Evolutionary conservation across 2,113 vertebrate genomes (phyloP), one percentile per base, ranked within the genome.

Genomic region (Oriolus oriolus): DNA sequence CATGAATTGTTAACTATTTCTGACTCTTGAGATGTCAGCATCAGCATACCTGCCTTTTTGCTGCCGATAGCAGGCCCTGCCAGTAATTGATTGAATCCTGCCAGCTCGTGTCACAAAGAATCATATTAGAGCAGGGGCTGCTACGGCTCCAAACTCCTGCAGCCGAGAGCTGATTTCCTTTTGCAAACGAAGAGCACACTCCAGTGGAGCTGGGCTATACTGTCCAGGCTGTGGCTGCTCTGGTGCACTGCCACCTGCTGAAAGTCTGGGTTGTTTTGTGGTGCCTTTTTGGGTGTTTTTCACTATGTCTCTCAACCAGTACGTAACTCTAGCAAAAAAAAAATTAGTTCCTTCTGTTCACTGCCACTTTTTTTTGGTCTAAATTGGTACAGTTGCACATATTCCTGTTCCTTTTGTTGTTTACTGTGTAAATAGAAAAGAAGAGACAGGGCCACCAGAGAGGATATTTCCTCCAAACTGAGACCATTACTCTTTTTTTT

Each of bases 101-200:
- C 37, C 60, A 50, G 20, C 16, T 17, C 2, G 2, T 20, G 52
- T 42, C 14, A 30, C 0, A 1, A 1, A 0, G 30, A 9, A 21
- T 22, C 9, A 3, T 6, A 0, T 18, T 12, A 11, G 56, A 28
- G 44, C 50, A 23, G 31, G 31, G 30, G 12, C 27, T 37, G 61
- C 56, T 49, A 30, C 8, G 8, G 18, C 60, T 50, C 50, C 30
- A 8, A 7, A 5, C 11, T 49, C 28, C 9, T 7, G 10, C 60
- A 35, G 42, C 23, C 1, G 1, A 31, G 13, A 0, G 3, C 49
- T 16, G 45, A 9, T 18, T 8, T 60, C 26, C 39, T 49, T 9
- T 4, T 24, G 60, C 35, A 54, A 37, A 27, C 26, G 39, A 60
- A 60, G 60, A 80, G 75, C 82, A 42, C 75, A 23, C 68, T 80